Evolutionary conservation across 2,113 vertebrate genomes (phyloP), one percentile per base, ranked within the genome.

Genomic region (Barbus barbus): DNA sequence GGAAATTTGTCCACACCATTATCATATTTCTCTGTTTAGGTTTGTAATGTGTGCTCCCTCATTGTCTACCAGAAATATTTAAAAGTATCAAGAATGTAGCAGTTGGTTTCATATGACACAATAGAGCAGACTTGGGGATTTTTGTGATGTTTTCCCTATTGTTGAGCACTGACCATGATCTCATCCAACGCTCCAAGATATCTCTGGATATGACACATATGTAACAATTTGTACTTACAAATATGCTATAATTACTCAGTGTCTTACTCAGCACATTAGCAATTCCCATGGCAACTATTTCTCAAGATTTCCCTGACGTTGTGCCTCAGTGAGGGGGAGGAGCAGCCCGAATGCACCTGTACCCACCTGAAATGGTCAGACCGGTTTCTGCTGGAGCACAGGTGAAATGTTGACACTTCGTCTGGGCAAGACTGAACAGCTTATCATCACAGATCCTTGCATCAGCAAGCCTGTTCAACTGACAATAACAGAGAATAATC

Each of bases 371-470:
- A 48, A 76, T 58, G 63, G 84, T 28, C 44, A 24, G 65, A 88
- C 78, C 63, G 48, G 87, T 88, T 86, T 78, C 44, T 12, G 18
- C 33, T 8, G 26, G 44, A 28, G 13, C 3, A 38, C 71, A 81
- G 38, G 38, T 88, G 77, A 83, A n/a, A 79, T 63, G 48, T 48
- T 87, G 28, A 84, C 22, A 2, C n/a, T 82, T 24, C 13, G 78
- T n/a, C 71, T 61, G 26, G 1, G 41, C 71, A 72, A 83, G 81
- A 79, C 84, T 71, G 31, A 75, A 71, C 20, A 72, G 2, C 9
- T 38, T n/a, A n/a, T n/a, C 31, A 48, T 28, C 9, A 24, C 33
- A 77, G 8, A 3, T 56, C 31, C 0, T 76, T 1, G 11, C 72
- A 9, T 11, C n/a, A 46, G 28, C 41, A 44, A 14, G 14, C 16